Conservation (phyloP, 2,113 vertebrate genomes). For the Bubo bubo region DNA sequence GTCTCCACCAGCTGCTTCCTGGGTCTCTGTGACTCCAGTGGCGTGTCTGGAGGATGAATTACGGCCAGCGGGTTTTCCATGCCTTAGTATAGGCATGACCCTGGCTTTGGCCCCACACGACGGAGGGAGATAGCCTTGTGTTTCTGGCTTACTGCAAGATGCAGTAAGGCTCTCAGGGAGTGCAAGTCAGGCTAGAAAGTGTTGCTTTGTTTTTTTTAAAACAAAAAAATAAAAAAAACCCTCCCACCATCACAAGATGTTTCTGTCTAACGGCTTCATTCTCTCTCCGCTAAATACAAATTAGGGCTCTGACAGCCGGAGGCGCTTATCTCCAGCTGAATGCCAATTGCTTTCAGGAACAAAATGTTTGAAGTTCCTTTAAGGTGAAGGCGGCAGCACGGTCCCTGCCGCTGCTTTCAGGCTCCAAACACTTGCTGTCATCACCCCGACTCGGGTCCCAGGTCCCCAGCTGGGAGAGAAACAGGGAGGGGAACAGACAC, state of each 20-base stretch:
- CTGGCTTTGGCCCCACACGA: accelerated
- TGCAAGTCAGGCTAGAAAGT: constrained; percentile 40
- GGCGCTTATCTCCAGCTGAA: constrained; percentile 63
- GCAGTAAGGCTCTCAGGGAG: neutral
- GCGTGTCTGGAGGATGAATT: neutral
- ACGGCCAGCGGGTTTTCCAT: neutral
- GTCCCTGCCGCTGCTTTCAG: neutral
- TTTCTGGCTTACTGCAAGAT: neutral
- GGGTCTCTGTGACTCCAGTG: accelerated
- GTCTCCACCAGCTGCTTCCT: neutral
- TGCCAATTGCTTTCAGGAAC: constrained; percentile 56
- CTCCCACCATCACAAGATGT: constrained; percentile 67
- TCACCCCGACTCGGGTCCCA: neutral
- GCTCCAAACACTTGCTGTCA: neutral
- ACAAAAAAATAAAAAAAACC: constrained; percentile 33
- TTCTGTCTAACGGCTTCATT: constrained; percentile 67
- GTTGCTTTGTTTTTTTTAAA: neutral
- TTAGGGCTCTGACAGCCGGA: constrained; percentile 56
- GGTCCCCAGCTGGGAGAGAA: neutral
- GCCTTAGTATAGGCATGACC: constrained; percentile 22
- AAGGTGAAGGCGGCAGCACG: constrained; percentile 32
- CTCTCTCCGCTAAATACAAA: constrained; percentile 59
- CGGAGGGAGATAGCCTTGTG: neutral
- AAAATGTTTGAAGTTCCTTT: constrained; percentile 65
- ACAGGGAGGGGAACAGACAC: neutral